Conservation (phyloP, 2,797 vertebrate genomes). For the Mastacembelus armatus region DNA sequence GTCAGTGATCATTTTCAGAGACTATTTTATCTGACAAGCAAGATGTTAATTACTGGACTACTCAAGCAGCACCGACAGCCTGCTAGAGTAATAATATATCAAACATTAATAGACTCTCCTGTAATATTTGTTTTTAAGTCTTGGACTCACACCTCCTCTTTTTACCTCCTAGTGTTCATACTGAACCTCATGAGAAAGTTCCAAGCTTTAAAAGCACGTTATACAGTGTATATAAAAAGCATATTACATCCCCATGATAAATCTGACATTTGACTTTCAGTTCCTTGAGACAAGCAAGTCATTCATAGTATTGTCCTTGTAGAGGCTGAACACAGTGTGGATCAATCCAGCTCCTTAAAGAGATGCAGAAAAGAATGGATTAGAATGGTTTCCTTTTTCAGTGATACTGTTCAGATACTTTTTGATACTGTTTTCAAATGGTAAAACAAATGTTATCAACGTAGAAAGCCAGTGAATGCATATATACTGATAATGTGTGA, state of each 20-base stretch:
- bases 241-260: constrained; percentile 9
- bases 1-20: background rate
- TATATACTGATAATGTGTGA: too few species aligned
- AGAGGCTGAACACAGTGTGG: background rate
- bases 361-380: constrained; percentile 1
- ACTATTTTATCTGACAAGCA: background rate
- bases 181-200: background rate
- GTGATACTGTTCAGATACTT: too few species aligned
- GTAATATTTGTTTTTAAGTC: constrained; percentile 26
- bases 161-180: constrained; percentile 18
- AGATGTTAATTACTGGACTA: background rate
- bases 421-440: too few species aligned
- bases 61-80: background rate
- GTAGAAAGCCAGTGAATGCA: too few species aligned
- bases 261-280: background rate
- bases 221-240: background rate
- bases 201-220: constrained; percentile 7
- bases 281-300: background rate
- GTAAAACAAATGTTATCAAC: background rate
- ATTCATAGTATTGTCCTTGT: background rate
- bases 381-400: too few species aligned
- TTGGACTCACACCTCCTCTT: constrained; percentile 21
- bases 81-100: constrained; percentile 10
- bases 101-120: constrained; percentile 1
- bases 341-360: background rate